Conservation (phyloP, 2,888 invertebrate species). For the Agrochola lychnidis region DNA sequence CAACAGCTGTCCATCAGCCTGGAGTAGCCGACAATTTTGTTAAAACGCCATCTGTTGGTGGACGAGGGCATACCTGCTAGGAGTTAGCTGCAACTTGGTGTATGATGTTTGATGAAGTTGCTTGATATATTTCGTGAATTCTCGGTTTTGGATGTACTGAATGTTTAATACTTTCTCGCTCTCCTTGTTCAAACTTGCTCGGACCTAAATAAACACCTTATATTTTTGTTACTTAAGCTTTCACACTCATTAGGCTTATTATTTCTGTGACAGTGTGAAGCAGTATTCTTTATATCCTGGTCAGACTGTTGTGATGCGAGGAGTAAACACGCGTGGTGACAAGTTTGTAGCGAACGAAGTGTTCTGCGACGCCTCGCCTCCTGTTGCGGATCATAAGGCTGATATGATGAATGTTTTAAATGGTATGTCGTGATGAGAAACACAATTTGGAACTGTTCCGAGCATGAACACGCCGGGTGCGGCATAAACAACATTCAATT, state of each 20-base stretch:
- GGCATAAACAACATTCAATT: not conserved
- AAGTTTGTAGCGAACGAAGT: conserved; percentile 93
- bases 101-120: not conserved
- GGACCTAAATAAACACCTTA: conserved; percentile 15
- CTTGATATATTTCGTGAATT: not conserved
- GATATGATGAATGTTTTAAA: conserved; percentile 82
- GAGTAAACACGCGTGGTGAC: conserved; percentile 93
- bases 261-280: conserved; percentile 76
- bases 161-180: not conserved
- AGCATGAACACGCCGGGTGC: not conserved
- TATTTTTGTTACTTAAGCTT: not conserved
- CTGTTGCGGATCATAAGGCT: conserved; percentile 76
- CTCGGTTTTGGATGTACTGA: not conserved
- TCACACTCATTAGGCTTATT: not conserved
- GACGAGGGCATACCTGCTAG: too few species aligned
- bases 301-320: conserved; percentile 94
- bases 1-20: not conserved
- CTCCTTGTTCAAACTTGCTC: not conserved
- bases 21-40: not conserved
- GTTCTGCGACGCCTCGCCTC: conserved; percentile 88
- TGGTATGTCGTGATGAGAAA: conserved; percentile 67
- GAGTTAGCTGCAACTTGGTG: not conserved
- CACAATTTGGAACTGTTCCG: not conserved
- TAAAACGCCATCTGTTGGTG: conserved; percentile 14
- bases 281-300: conserved; percentile 94